These are phyloP conservation scores for Drosophila asahinai DNA, from an alignment of 1,140 invertebrate species.

Conservation along the genomic window DNA sequence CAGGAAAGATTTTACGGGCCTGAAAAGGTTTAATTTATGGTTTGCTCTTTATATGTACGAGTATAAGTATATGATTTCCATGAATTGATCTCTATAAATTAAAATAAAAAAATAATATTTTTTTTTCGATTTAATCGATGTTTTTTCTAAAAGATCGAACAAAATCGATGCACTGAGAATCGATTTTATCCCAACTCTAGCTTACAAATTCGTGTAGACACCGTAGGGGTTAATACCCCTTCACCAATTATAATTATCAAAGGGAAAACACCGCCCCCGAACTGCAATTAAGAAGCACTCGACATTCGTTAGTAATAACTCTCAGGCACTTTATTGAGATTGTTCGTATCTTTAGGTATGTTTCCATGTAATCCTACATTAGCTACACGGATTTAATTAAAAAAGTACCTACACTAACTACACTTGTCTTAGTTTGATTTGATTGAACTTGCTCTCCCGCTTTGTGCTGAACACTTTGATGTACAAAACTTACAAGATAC, in stretches of 20 bases:
- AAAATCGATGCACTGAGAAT: too few species aligned
- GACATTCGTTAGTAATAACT: constrained; percentile 48
- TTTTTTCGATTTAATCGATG: too few species aligned
- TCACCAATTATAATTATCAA: constrained; percentile 5
- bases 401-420: constrained; percentile 40
- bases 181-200: too few species aligned
- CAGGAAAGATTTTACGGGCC: too few species aligned
- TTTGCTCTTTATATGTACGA: too few species aligned
- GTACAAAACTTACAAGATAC: constrained; percentile 44
- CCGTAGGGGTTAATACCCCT: neutral
- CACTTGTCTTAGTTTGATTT: constrained; percentile 50
- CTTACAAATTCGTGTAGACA: too few species aligned
- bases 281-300: neutral
- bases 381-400: constrained; percentile 37
- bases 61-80: too few species aligned
- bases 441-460: constrained; percentile 44
- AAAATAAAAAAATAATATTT: too few species aligned
- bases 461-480: constrained; percentile 60
- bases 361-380: constrained; percentile 52
- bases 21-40: too few species aligned
- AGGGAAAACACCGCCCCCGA: neutral
- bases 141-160: too few species aligned
- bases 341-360: constrained; percentile 57
- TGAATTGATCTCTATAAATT: too few species aligned
- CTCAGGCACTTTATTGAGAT: constrained; percentile 80